Evolutionary conservation across 2,888 invertebrate species (phyloP).

Genomic region (Pecten maximus): DNA sequence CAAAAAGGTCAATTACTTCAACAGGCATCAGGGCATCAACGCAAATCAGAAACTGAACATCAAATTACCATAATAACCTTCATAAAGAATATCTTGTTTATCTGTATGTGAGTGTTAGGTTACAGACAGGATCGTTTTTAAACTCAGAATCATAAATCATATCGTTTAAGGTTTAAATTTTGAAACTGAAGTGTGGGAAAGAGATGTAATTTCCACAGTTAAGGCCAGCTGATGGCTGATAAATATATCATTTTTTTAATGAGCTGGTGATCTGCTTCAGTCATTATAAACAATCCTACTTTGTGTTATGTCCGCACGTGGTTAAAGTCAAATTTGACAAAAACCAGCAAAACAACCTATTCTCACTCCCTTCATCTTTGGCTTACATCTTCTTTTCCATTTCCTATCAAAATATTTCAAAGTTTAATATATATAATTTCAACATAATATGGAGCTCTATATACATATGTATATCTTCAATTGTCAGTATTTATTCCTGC

Average conservation of each 20-base stretch:
- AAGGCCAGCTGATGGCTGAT: background rate
- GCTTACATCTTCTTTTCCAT: background rate
- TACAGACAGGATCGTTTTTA: background rate
- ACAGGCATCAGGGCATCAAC: too few relatives aligned
- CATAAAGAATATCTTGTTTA: background rate
- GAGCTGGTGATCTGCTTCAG: background rate
- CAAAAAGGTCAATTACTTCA: background rate
- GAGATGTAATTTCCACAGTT: background rate
- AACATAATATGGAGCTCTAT: background rate
- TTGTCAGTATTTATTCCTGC: too few relatives aligned
- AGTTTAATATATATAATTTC: background rate
- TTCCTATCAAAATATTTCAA: background rate
- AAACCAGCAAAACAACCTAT: background rate
- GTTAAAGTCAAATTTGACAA: background rate
- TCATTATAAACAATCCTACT: background rate
- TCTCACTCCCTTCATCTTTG: background rate
- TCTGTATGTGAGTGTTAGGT: background rate
- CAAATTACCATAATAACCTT: background rate
- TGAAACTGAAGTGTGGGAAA: slow-evolving; percentile 7
- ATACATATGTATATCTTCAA: too few relatives aligned
- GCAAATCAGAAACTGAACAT: background rate
- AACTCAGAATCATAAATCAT: slow-evolving; percentile 8
- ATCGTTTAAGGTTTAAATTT: background rate
- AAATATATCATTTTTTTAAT: slow-evolving; percentile 3
- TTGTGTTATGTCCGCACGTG: background rate